Base-by-base conservation (phyloP, 2,888 invertebrate genomes). In the Odontocerum albicorne region DNA sequence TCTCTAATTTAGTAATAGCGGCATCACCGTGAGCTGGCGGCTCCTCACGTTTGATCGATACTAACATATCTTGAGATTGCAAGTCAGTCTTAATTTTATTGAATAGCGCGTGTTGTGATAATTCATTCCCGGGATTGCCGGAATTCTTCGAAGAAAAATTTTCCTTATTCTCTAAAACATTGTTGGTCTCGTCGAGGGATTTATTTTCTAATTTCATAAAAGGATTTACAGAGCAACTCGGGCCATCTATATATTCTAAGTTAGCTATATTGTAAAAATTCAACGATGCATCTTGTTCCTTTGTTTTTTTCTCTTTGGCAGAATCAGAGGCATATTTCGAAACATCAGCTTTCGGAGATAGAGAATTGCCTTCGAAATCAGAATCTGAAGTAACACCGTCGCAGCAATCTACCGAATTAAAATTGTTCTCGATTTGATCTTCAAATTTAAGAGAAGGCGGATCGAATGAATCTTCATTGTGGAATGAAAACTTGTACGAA, bases 351-450 rank as follows among this genome's bases (percentile, higher is more conserved):
- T 46, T 20, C 20, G 16, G 12, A 7, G 33, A 6, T 8, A 36
- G 33, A 17, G 39, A 35, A 20, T 27, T 33, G 10, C 20, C 10
- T 17, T 62, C 59, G 32, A 47, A 55, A 13, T 69, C 66, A 17
- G 76, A 78, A 19, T 70, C 71, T 2, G 77, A 73, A 35, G 83
- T 72, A 44, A 80, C 75, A 4, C 57, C 57, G 16, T 60, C 60
- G 21, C 55, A 55, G 22, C 55, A 55, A 64, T 84, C 85, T 57
- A 83, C 64, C 10, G 83, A 83, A 36, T 82, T 80, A 58, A 85
- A 66, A 64, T 82, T 80, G 4, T 79, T 81, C 55, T 83, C 84
- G 56, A 85, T 82, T 61, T 81, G 79, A 60, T 78, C 79, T 63
- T 85, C 84, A 64, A 84, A 85, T 65, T 79, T 76, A 39, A 71